phyloP scores from a whole-genome alignment of 2,113 vertebrate species.

The Pyxicephalus adspersus region DNA sequence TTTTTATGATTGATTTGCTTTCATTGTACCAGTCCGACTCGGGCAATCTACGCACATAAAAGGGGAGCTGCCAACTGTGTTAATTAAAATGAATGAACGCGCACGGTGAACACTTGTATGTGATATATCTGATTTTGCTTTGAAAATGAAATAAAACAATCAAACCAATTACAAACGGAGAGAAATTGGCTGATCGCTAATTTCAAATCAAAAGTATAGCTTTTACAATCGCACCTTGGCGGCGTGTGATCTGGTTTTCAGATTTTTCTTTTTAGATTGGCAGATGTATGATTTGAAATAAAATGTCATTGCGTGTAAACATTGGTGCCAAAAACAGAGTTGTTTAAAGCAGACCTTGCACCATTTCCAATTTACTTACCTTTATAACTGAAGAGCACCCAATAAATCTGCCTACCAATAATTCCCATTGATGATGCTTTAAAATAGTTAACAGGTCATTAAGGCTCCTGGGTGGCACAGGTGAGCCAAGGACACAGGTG shows the following conservation, averaged over 20 bases:
- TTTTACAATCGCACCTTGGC: constrained; percentile 26
- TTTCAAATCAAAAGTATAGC: constrained; percentile 25
- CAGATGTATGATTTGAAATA: not conserved
- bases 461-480: too few relatives aligned
- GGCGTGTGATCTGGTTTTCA: not conserved
- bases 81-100: constrained; percentile 51
- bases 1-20: constrained; percentile 44
- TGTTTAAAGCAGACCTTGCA: too few relatives aligned
- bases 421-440: too few relatives aligned
- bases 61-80: constrained; percentile 38
- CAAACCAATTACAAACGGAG: constrained; percentile 36
- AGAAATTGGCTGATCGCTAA: constrained; percentile 26
- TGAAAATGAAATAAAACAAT: constrained; percentile 53
- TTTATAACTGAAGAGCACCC: too few relatives aligned
- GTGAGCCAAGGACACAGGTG: too few relatives aligned
- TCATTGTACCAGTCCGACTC: constrained; percentile 34
- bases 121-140: constrained; percentile 15
- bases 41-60: constrained; percentile 48
- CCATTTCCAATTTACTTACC: too few relatives aligned
- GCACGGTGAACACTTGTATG: constrained; percentile 49
- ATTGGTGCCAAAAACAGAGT: too few relatives aligned
- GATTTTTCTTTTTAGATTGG: not conserved
- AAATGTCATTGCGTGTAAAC: not conserved
- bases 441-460: too few relatives aligned
- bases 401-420: too few relatives aligned